phyloP scores from a whole-genome alignment of 2,797 vertebrate genomes.

The Potorous gilbertii region DNA sequence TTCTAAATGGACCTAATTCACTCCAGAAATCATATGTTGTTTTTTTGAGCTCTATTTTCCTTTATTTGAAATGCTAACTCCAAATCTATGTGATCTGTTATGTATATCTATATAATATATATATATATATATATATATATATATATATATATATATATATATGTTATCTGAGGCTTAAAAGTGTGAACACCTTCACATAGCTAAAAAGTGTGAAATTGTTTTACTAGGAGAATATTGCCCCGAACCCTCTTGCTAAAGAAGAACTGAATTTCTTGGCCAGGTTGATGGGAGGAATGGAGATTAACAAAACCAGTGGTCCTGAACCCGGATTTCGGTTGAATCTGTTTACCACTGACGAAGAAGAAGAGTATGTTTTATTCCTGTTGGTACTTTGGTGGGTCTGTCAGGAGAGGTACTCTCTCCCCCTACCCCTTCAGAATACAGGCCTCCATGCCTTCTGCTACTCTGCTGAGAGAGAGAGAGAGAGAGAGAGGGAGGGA shows the following conservation, averaged over 20 bases:
- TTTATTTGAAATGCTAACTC: constrained; percentile 34
- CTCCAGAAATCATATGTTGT: constrained; percentile 22
- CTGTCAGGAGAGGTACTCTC: not conserved
- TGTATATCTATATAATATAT: not conserved
- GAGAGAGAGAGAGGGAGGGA: too few species aligned
- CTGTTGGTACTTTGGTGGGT: not conserved
- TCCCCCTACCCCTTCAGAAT: not conserved
- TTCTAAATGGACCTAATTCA: constrained; percentile 8
- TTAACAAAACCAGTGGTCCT: constrained; percentile 86
- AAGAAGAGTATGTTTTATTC: constrained; percentile 92
- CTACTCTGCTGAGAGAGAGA: not conserved
- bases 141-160: too few species aligned
- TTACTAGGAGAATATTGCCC: constrained; percentile 90
- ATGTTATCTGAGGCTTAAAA: constrained; percentile 34
- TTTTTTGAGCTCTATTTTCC: constrained; percentile 19
- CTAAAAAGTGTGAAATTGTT: constrained; percentile 63
- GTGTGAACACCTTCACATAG: constrained; percentile 40
- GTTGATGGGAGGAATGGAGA: constrained; percentile 94
- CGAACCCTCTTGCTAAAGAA: constrained; percentile 97
- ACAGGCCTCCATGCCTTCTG: not conserved
- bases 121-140: too few species aligned
- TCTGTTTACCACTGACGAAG: constrained; percentile 95
- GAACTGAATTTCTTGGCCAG: constrained; percentile 95
- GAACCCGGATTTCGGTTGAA: constrained; percentile 94
- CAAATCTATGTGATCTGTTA: constrained; percentile 30